Conservation (phyloP, 2,888 invertebrate species). For the Cloeon dipterum region DNA sequence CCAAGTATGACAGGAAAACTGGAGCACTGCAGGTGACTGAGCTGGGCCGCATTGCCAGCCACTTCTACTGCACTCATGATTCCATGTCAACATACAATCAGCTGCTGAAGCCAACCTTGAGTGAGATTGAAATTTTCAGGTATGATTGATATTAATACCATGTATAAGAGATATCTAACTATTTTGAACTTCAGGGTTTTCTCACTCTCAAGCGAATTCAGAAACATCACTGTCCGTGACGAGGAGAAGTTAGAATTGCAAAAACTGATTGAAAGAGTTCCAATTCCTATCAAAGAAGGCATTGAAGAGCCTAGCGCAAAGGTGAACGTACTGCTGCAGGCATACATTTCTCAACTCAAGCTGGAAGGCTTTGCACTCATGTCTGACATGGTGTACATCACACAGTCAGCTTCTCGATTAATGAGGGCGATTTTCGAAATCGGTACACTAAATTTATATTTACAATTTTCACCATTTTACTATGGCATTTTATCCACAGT, state of each 20-base stretch:
- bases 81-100: conserved; percentile 95
- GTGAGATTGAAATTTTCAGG: conserved; percentile 88
- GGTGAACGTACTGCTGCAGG: conserved; percentile 81
- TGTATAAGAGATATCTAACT: neutral
- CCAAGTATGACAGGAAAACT: conserved; percentile 86
- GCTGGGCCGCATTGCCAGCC: conserved; percentile 89
- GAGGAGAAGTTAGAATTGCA: conserved; percentile 94
- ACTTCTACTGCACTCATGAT: conserved; percentile 94
- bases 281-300: conserved; percentile 95
- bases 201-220: conserved; percentile 91
- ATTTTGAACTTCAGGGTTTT: conserved; percentile 45
- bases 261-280: conserved; percentile 86
- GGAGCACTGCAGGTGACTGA: conserved; percentile 80
- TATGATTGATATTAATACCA: conserved; percentile 5
- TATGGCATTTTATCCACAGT: too few relatives aligned
- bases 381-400: conserved; percentile 98
- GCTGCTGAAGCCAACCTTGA: conserved; percentile 81
- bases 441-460: conserved; percentile 12
- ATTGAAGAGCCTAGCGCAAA: conserved; percentile 97
- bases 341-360: conserved; percentile 95
- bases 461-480: too few relatives aligned
- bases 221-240: conserved; percentile 73
- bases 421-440: conserved; percentile 96
- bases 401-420: conserved; percentile 86
- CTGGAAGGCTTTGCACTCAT: conserved; percentile 95